Evolutionary conservation across 1,140 invertebrate species (phyloP).

Genomic region (Heliconius nattereri): DNA sequence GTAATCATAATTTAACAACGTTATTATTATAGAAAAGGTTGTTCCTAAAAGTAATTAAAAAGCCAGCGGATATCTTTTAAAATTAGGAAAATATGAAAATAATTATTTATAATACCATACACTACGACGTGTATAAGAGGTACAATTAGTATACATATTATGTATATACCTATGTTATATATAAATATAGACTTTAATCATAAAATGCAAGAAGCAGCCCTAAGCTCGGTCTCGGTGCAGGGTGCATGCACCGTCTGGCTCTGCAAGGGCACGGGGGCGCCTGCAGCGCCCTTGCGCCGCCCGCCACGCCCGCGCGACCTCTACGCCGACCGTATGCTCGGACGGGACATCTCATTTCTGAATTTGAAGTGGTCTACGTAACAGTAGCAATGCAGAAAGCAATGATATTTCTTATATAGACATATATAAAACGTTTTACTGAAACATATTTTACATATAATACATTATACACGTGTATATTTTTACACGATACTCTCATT

Average conservation of each 20-base stretch:
- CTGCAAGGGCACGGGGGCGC: slow-evolving; percentile 63
- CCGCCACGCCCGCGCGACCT: slow-evolving; percentile 49
- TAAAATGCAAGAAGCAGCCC: background rate
- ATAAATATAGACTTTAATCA: too few relatives aligned
- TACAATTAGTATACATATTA: too few relatives aligned
- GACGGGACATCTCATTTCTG: slow-evolving; percentile 32
- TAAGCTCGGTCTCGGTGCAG: slow-evolving; percentile 43
- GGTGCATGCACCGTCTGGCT: slow-evolving; percentile 66
- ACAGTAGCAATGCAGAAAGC: background rate
- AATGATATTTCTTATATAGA: background rate
- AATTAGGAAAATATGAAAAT: too few relatives aligned
- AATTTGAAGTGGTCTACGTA: slow-evolving; percentile 37
- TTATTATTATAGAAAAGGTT: background rate
- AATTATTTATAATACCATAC: too few relatives aligned
- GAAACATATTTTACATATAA: too few relatives aligned
- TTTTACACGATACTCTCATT: too few relatives aligned
- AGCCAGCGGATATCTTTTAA: too few relatives aligned
- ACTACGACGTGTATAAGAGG: too few relatives aligned
- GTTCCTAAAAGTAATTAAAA: background rate
- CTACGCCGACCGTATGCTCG: slow-evolving; percentile 35
- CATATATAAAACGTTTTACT: too few relatives aligned
- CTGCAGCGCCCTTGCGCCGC: slow-evolving; percentile 63
- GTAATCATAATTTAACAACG: background rate
- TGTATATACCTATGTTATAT: too few relatives aligned
- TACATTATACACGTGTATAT: too few relatives aligned